These are phyloP conservation scores for Maniola hyperantus DNA, from an alignment of 2,888 invertebrate species.

Conservation along the genomic window DNA sequence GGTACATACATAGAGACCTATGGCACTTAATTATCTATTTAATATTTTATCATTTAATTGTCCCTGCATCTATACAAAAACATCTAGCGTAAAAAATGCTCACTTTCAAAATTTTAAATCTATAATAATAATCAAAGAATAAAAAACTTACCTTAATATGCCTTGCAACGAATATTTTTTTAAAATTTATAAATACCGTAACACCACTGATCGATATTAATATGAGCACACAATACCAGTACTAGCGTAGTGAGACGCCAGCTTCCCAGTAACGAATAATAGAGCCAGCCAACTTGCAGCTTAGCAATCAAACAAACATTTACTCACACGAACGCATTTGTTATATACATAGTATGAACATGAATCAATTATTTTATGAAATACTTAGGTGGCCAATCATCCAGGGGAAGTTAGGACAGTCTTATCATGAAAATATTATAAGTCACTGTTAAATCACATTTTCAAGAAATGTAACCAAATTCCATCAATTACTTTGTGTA, in stretches of 20 bases:
- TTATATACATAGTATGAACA: not conserved
- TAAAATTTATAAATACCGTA: not conserved
- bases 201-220: constrained; percentile 6
- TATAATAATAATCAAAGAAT: not conserved
- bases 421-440: not conserved
- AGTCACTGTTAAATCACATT: too few species aligned
- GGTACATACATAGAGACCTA: not conserved
- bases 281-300: constrained; percentile 36
- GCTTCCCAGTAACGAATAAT: constrained; percentile 53
- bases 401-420: not conserved
- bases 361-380: constrained; percentile 5
- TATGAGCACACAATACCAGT: constrained; percentile 37
- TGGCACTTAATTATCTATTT: too few species aligned
- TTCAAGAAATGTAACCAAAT: too few species aligned
- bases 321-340: constrained; percentile 28
- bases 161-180: constrained; percentile 1
- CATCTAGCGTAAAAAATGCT: too few species aligned
- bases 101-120: too few species aligned
- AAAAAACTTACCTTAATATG: constrained; percentile 12
- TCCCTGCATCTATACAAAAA: too few species aligned
- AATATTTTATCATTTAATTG: too few species aligned
- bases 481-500: too few species aligned
- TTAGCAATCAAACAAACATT: constrained; percentile 42
- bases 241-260: constrained; percentile 50
- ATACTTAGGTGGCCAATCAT: not conserved